A percentile compares a stretch with the other conserved stretches of the same genome.
Conservation (phyloP, 2,797 vertebrate genomes). For the Eupleurogrammus muticus region DNA sequence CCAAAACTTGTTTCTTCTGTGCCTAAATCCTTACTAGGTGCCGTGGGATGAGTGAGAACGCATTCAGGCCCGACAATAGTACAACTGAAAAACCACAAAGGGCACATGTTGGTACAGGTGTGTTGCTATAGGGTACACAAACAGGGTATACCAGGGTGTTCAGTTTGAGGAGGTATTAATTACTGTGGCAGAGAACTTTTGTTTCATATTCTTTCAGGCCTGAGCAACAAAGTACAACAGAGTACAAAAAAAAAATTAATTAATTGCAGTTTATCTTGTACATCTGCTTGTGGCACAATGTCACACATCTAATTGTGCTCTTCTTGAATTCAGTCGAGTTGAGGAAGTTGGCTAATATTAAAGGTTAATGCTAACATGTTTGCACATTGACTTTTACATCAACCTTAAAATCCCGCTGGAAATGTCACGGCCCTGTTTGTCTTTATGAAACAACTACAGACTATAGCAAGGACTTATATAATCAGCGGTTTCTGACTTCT, state of each 20-base stretch:
- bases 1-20: slow-evolving; percentile 42
- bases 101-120: neutral
- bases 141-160: slow-evolving; percentile 28
- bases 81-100: slow-evolving; percentile 3
- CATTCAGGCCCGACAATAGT: slow-evolving; percentile 15
- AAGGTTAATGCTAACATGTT: slow-evolving; percentile 5
- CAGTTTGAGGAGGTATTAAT: slow-evolving; percentile 25
- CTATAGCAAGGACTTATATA: slow-evolving; percentile 31
- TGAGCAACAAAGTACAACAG: neutral
- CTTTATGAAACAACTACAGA: neutral
- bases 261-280: neutral
- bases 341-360: slow-evolving; percentile 10
- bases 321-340: slow-evolving; percentile 3
- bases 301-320: neutral
- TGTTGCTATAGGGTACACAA: slow-evolving; percentile 9
- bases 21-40: slow-evolving; percentile 32
- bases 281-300: neutral
- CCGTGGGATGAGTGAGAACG: slow-evolving; percentile 5
- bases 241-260: neutral
- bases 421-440: slow-evolving; percentile 11
- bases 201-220: slow-evolving; percentile 18
- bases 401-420: neutral
- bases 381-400: slow-evolving; percentile 6
- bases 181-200: slow-evolving; percentile 12
- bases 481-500: slow-evolving; percentile 40